A percentile compares a stretch with the other conserved stretches of the same genome.
phyloP scores from a whole-genome alignment of 2,113 vertebrate species.

The Spea bombifrons region DNA sequence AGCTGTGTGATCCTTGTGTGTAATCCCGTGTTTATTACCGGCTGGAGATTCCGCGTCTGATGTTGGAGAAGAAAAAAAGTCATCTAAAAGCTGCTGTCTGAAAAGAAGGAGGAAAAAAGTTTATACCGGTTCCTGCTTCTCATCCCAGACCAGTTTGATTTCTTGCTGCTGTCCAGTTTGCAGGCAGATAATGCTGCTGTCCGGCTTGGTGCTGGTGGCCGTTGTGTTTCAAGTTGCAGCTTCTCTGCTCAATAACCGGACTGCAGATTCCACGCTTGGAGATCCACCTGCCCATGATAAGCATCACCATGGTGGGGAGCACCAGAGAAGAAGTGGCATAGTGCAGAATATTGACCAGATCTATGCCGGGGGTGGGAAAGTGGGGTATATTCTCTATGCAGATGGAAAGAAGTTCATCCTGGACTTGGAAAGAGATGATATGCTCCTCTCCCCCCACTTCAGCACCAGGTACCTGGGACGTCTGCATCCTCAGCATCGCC shows the following conservation, averaged over 20 bases:
- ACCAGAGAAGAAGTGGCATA: slow-evolving; percentile 66
- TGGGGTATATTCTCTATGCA: slow-evolving; percentile 84
- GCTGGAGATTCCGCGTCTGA: not conserved
- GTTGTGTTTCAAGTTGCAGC: slow-evolving; percentile 49
- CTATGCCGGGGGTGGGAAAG: slow-evolving; percentile 84
- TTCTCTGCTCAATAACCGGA: slow-evolving; percentile 26
- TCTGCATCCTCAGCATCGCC: slow-evolving; percentile 48
- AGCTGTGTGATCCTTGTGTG: not conserved
- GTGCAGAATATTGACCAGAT: slow-evolving; percentile 81
- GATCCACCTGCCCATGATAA: slow-evolving; percentile 62
- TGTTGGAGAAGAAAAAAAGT: not conserved
- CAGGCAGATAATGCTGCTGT: slow-evolving; percentile 60
- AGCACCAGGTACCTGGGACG: slow-evolving; percentile 58
- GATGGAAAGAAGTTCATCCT: slow-evolving; percentile 81
- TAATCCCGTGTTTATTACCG: not conserved
- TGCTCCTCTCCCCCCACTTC: slow-evolving; percentile 63
- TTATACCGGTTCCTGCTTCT: slow-evolving; percentile 63
- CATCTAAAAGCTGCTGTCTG: too few relatives aligned
- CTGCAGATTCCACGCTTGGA: slow-evolving; percentile 16
- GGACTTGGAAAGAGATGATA: slow-evolving; percentile 82
- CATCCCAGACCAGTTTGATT: slow-evolving; percentile 10
- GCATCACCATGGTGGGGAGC: slow-evolving; percentile 36
- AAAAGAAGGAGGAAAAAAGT: slow-evolving; percentile 20
- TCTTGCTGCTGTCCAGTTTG: slow-evolving; percentile 25
- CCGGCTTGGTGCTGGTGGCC: slow-evolving; percentile 54